Conservation (phyloP, 2,888 invertebrate genomes). For the Phymatocera aterrima region DNA sequence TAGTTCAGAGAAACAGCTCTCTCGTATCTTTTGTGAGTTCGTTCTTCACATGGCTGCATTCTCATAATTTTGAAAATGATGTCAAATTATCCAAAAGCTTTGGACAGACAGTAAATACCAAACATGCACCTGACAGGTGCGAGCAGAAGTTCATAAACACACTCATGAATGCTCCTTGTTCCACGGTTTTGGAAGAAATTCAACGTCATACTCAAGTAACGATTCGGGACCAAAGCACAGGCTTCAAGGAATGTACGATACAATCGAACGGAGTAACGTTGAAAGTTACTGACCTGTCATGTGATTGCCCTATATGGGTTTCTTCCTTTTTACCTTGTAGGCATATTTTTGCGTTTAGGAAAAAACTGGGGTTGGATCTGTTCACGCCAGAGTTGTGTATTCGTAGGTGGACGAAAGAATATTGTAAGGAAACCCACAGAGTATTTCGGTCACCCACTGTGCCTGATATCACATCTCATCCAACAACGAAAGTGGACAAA, state of each 20-base stretch:
- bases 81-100: slow-evolving; percentile 1
- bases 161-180: not conserved
- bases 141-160: slow-evolving; percentile 5
- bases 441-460: not conserved
- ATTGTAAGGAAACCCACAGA: slow-evolving; percentile 15
- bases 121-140: not conserved
- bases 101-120: not conserved
- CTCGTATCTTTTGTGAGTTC: slow-evolving; percentile 10
- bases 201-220: not conserved
- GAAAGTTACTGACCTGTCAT: slow-evolving; percentile 1
- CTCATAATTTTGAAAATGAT: slow-evolving; percentile 38
- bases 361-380: not conserved
- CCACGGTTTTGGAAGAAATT: not conserved
- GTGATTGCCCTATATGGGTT: slow-evolving; percentile 1
- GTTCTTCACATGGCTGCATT: slow-evolving; percentile 25
- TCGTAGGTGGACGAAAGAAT: slow-evolving; percentile 42
- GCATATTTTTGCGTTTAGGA: slow-evolving; percentile 41
- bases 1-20: slow-evolving; percentile 12
- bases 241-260: not conserved
- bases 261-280: not conserved
- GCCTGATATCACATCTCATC: not conserved
- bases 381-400: slow-evolving; percentile 25
- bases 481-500: not conserved
- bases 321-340: slow-evolving; percentile 36
- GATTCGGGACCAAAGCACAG: not conserved